Conservation (phyloP, 1,140 invertebrate genomes). For the Daktulosphaira vitifoliae region DNA sequence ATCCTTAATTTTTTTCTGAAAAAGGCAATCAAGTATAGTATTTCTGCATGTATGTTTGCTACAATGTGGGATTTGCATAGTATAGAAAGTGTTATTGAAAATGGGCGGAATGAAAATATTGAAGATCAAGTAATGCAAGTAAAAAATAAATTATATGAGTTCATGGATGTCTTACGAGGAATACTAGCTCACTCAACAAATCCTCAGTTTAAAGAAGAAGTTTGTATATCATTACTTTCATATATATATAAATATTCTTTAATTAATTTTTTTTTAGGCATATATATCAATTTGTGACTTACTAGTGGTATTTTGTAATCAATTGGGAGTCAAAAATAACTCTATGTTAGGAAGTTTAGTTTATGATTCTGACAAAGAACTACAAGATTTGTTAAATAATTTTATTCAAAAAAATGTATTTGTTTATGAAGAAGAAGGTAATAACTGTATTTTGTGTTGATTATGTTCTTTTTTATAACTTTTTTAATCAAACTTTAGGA, state of each 20-base stretch:
- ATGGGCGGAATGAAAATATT: constrained; percentile 47
- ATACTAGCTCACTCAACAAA: constrained; percentile 43
- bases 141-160: constrained; percentile 58
- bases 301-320: constrained; percentile 88
- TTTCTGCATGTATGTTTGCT: constrained; percentile 78
- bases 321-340: constrained; percentile 57
- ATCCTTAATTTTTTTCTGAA: constrained; percentile 42
- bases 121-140: constrained; percentile 47
- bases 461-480: background rate
- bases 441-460: background rate
- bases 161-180: constrained; percentile 64
- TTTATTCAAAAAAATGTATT: constrained; percentile 94
- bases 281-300: constrained; percentile 92
- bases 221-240: constrained; percentile 25
- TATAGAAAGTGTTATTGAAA: constrained; percentile 63
- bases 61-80: constrained; percentile 81
- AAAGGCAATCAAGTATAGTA: constrained; percentile 79
- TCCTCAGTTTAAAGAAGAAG: constrained; percentile 41
- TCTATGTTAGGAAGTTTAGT: constrained; percentile 57
- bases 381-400: constrained; percentile 75
- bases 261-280: constrained; percentile 51
- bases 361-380: constrained; percentile 68
- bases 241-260: background rate
- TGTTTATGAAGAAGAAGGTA: constrained; percentile 71
- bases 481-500: constrained; percentile 46